Evolutionary conservation across 2,113 vertebrate genomes (phyloP).

Genomic region (Poeciliopsis retropinna): DNA sequence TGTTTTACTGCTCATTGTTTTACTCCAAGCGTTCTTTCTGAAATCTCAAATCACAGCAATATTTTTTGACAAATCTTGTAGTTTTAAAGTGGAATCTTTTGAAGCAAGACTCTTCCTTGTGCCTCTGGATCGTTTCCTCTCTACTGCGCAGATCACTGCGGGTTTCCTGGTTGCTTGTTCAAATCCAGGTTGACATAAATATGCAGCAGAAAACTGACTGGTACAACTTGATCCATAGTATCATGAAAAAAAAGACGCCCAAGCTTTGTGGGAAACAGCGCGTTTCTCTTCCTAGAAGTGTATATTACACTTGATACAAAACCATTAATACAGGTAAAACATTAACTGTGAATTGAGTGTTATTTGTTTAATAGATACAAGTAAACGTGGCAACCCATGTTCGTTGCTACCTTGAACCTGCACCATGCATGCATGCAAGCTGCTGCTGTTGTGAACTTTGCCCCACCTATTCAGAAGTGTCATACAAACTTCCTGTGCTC

Average conservation of each 20-base stretch:
- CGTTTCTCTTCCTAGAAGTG: neutral
- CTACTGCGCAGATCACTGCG: neutral
- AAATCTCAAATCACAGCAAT: too few species aligned
- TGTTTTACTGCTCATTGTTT: too few species aligned
- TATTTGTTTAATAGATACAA: neutral
- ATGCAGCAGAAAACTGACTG: constrained; percentile 5
- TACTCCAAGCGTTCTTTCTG: too few species aligned
- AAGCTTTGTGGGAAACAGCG: neutral
- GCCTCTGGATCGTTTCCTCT: neutral
- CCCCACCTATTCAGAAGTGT: constrained; percentile 25
- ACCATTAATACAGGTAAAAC: neutral
- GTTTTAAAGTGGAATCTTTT: neutral
- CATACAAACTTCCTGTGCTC: constrained; percentile 8
- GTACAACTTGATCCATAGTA: neutral
- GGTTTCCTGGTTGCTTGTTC: neutral
- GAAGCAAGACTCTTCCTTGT: neutral
- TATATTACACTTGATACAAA: constrained; percentile 1
- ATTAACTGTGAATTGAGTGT: neutral
- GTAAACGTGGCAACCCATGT: neutral
- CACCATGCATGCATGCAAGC: neutral
- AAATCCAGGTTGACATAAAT: constrained; percentile 29
- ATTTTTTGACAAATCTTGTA: too few species aligned
- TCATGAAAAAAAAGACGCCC: neutral
- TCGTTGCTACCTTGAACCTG: neutral
- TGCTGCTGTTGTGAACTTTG: constrained; percentile 31